These are phyloP conservation scores for Campylorhamphus procurvoides DNA, from an alignment of 2,113 vertebrate genomes.

Conservation along the genomic window DNA sequence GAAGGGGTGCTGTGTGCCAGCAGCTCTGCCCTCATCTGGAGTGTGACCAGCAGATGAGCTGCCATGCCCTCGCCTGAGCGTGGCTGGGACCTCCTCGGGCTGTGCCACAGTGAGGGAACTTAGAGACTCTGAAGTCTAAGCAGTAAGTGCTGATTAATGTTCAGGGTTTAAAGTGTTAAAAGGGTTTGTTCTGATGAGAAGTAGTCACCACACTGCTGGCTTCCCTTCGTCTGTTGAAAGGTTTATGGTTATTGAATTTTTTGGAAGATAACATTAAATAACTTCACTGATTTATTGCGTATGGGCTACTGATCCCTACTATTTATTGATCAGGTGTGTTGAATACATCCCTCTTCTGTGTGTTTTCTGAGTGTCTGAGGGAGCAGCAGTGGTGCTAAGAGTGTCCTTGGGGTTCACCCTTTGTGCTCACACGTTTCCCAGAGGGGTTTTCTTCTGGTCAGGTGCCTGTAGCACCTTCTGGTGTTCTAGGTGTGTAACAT, in stretches of 20 bases:
- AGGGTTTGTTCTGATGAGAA: not conserved
- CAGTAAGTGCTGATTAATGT: not conserved
- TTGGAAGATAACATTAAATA: not conserved
- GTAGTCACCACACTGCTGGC: fast-evolving
- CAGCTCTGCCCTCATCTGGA: not conserved
- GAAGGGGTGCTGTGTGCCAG: not conserved
- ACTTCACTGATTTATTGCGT: not conserved
- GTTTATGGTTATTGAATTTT: not conserved
- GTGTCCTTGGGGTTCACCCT: fast-evolving
- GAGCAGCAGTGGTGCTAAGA: not conserved
- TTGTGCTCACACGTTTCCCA: not conserved
- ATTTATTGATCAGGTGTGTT: not conserved
- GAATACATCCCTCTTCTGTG: not conserved
- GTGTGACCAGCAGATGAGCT: fast-evolving
- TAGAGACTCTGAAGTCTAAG: not conserved
- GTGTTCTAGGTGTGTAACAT: fast-evolving
- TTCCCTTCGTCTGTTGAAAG: not conserved
- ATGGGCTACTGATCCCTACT: not conserved
- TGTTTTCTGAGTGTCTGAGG: not conserved
- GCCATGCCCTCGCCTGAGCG: fast-evolving
- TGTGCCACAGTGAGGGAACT: not conserved
- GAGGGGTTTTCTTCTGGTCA: fast-evolving
- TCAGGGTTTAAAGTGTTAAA: not conserved
- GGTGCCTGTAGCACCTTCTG: not conserved
- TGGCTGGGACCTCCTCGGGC: not conserved